A percentile compares a stretch with the other conserved stretches of the same genome.
Conservation (phyloP, 2,888 invertebrate genomes). For the Melanostoma mellinum region DNA sequence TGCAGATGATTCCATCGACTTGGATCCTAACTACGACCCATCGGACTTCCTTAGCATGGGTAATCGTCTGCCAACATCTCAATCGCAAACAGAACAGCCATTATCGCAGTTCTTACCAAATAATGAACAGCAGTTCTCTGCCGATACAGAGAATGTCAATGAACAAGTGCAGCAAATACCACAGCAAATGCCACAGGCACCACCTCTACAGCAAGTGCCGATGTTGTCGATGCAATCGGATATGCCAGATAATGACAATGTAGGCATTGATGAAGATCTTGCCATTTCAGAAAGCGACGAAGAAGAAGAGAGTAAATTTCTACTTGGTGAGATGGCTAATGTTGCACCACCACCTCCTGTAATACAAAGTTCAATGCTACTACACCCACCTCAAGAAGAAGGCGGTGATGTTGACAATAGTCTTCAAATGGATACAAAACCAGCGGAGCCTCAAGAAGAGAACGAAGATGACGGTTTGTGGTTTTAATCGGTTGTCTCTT, state of each 20-base stretch:
- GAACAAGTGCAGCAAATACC: constrained; percentile 54
- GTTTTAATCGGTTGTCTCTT: constrained; percentile 50
- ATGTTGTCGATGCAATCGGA: constrained; percentile 74
- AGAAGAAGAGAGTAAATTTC: constrained; percentile 77
- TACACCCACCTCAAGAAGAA: constrained; percentile 35
- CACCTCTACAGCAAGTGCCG: constrained; percentile 70
- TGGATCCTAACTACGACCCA: constrained; percentile 93
- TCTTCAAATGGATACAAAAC: constrained; percentile 71
- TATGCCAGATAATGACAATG: constrained; percentile 80
- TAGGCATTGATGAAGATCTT: constrained; percentile 88
- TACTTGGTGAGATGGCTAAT: constrained; percentile 62
- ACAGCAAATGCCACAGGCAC: constrained; percentile 12
- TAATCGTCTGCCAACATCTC: constrained; percentile 75
- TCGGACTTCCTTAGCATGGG: constrained; percentile 89
- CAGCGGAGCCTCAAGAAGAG: constrained; percentile 70
- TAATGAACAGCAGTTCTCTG: constrained; percentile 68
- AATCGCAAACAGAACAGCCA: constrained; percentile 67
- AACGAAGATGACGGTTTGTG: constrained; percentile 65
- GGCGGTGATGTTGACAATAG: constrained; percentile 1
- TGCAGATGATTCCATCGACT: constrained; percentile 88
- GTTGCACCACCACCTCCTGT: constrained; percentile 4
- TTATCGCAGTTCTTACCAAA: constrained; percentile 75
- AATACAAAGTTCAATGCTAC: constrained; percentile 12
- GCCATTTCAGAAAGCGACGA: constrained; percentile 91
- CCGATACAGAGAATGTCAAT: constrained; percentile 72